Evolutionary conservation across 2,113 vertebrate species (phyloP).

Genomic region (Stegastes partitus): DNA sequence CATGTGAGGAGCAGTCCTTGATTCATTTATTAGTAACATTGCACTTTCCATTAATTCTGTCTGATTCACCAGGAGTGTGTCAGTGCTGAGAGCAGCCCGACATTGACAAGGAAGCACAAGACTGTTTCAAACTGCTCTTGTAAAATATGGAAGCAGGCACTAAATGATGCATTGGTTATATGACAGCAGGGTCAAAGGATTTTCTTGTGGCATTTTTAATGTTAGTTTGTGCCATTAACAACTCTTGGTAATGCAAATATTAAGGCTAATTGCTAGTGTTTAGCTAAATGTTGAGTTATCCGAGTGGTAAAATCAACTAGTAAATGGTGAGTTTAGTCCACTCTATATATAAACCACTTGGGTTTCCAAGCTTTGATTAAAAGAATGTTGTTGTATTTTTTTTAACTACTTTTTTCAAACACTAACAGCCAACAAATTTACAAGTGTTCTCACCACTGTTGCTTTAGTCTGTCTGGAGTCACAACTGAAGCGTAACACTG

Average conservation of each 20-base stretch:
- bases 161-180: slow-evolving; percentile 13
- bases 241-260: not conserved
- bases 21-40: slow-evolving; percentile 36
- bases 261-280: not conserved
- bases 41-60: slow-evolving; percentile 46
- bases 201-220: not conserved
- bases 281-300: not conserved
- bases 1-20: slow-evolving; percentile 51
- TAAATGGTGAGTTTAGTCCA: not conserved
- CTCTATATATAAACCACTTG: slow-evolving; percentile 1
- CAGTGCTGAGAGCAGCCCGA: slow-evolving; percentile 19
- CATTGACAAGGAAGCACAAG: not conserved
- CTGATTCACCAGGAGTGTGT: slow-evolving; percentile 45
- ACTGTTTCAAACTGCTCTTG: not conserved
- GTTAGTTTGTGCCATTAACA: not conserved
- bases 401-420: not conserved
- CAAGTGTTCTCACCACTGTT: not conserved
- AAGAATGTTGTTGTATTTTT: too few relatives aligned
- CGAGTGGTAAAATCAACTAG: not conserved
- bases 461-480: not conserved
- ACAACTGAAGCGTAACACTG: not conserved
- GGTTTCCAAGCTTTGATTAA: not conserved
- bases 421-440: not conserved
- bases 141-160: slow-evolving; percentile 33
- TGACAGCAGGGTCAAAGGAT: not conserved